Conservation (phyloP, 1,140 invertebrate species). For the Ceratina japonica region DNA sequence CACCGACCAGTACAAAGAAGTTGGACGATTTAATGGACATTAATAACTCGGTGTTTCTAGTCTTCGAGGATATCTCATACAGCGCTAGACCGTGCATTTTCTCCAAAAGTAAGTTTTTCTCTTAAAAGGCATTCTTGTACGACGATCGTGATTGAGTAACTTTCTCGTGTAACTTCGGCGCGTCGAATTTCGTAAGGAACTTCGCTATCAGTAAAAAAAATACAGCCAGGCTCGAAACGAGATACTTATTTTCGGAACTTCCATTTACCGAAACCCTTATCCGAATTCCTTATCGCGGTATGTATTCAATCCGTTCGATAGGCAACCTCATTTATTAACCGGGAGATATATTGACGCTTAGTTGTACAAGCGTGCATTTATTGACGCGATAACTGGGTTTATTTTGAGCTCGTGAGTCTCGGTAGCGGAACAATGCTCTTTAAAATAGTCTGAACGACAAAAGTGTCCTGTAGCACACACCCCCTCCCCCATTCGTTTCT, state of each 20-base stretch:
- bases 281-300: no score
- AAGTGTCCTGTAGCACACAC: no score
- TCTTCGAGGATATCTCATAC: constrained; percentile 68
- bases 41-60: constrained; percentile 60
- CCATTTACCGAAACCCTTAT: background rate
- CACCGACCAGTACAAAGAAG: constrained; percentile 29
- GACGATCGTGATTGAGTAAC: background rate
- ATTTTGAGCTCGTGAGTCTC: no score
- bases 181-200: background rate
- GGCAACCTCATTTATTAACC: no score
- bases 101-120: constrained; percentile 59
- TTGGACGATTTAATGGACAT: constrained; percentile 26
- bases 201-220: background rate
- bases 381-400: no score
- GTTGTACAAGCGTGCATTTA: no score
- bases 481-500: no score
- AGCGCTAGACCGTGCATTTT: constrained; percentile 60
- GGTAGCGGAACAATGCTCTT: no score
- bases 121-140: background rate
- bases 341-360: no score
- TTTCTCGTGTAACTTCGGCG: background rate
- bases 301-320: background rate
- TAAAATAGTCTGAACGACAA: no score
- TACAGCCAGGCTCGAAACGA: background rate
- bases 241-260: background rate